These are phyloP conservation scores for Sminthopsis crassicaudata DNA, from an alignment of 2,113 vertebrate species.

Conservation along the genomic window DNA sequence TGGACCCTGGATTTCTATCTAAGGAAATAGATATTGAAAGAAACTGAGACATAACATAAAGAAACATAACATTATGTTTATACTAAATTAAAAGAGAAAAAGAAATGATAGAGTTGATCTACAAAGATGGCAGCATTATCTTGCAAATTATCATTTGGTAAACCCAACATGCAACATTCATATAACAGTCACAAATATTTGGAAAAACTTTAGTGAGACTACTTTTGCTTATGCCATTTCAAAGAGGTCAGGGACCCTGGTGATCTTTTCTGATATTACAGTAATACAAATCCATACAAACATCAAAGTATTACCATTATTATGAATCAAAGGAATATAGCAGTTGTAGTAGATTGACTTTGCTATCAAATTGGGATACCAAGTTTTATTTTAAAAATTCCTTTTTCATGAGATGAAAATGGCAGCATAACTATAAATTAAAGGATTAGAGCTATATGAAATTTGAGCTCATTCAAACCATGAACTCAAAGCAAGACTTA, in stretches of 20 bases:
- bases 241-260: neutral
- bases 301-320: neutral
- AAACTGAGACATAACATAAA: constrained; percentile 58
- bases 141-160: constrained; percentile 50
- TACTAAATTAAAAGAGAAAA: constrained; percentile 24
- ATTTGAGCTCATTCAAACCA: constrained; percentile 63
- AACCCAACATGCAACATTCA: constrained; percentile 36
- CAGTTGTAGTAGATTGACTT: neutral
- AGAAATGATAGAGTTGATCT: neutral
- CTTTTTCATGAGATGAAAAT: constrained; percentile 58
- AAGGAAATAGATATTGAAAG: constrained; percentile 44
- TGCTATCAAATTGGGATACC: neutral
- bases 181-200: constrained; percentile 12
- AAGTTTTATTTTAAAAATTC: constrained; percentile 15
- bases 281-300: neutral
- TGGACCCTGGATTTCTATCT: constrained; percentile 56
- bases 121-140: constrained; percentile 34
- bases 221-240: constrained; percentile 1
- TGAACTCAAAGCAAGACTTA: constrained; percentile 41
- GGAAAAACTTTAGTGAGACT: constrained; percentile 8
- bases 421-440: constrained; percentile 59
- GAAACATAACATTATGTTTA: constrained; percentile 60
- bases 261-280: neutral
- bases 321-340: constrained; percentile 27
- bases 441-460: constrained; percentile 52